These are phyloP conservation scores for Plodia interpunctella DNA, from an alignment of 1,140 invertebrate genomes.

Conservation along the genomic window DNA sequence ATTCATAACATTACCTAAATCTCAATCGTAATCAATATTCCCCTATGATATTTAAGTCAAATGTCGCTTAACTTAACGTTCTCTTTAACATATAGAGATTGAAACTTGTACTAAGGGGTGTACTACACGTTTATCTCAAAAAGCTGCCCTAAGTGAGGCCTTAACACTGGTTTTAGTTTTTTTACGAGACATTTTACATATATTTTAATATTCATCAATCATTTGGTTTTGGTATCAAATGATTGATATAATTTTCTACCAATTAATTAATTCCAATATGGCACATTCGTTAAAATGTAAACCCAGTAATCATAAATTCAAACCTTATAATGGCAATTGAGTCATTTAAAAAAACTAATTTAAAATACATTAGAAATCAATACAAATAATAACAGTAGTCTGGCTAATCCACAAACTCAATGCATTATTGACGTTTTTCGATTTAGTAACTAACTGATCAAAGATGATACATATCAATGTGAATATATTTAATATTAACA, in stretches of 20 bases:
- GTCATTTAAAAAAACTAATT: background rate
- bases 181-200: background rate
- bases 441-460: too few species aligned
- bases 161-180: background rate
- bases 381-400: background rate
- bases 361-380: background rate
- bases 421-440: too few species aligned
- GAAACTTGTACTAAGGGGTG: conserved; percentile 11
- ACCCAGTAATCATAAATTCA: background rate
- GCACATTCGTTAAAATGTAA: conserved; percentile 11
- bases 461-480: too few species aligned
- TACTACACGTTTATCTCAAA: conserved; percentile 7
- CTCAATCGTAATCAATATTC: conserved; percentile 1
- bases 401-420: too few species aligned
- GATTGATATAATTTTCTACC: conserved; percentile 3
- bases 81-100: background rate
- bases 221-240: background rate
- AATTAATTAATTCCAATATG: conserved; percentile 10
- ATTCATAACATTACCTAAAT: conserved; percentile 5
- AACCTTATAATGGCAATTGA: background rate
- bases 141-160: background rate
- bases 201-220: background rate
- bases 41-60: conserved; percentile 6
- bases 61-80: conserved; percentile 4
- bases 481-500: too few species aligned